Percentiles rank a stretch among this genome's conserved stretches.
phyloP scores from a whole-genome alignment of 2,113 vertebrate genomes.

The Takifugu bimaculatus region DNA sequence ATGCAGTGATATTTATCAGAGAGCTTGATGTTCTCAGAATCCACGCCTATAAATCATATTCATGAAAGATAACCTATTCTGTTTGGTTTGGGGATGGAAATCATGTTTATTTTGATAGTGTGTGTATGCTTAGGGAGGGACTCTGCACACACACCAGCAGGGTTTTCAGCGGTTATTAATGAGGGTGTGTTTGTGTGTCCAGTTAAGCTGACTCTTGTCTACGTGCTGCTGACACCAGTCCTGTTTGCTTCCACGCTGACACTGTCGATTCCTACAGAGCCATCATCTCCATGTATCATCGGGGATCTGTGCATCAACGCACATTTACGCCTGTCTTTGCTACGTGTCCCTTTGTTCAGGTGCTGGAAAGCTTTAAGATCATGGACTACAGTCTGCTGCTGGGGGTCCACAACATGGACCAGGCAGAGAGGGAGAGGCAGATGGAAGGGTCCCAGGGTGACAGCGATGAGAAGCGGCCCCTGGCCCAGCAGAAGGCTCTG shows the following conservation, averaged over 20 bases:
- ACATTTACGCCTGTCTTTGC: background rate
- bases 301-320: background rate
- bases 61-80: slow-evolving; percentile 15
- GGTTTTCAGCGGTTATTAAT: slow-evolving; percentile 16
- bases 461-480: slow-evolving; percentile 86
- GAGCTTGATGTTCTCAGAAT: slow-evolving; percentile 26
- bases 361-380: slow-evolving; percentile 98
- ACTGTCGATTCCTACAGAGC: slow-evolving; percentile 2
- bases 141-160: background rate
- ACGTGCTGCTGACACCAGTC: background rate
- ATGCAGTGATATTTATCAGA: slow-evolving; percentile 20
- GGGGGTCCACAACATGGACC: slow-evolving; percentile 96
- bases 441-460: slow-evolving; percentile 83
- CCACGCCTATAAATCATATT: slow-evolving; percentile 35
- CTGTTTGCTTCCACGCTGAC: slow-evolving; percentile 6
- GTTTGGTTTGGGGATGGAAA: slow-evolving; percentile 12
- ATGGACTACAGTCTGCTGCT: slow-evolving; percentile 99
- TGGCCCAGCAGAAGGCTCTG: slow-evolving; percentile 96
- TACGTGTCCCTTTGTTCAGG: slow-evolving; percentile 67
- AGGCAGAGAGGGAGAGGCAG: slow-evolving; percentile 87
- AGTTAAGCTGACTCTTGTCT: background rate
- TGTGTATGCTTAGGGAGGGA: background rate
- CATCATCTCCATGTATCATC: background rate
- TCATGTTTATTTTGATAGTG: slow-evolving; percentile 16
- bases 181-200: background rate